These are phyloP conservation scores for Tragelaphus imberbis DNA, from an alignment of 2,113 vertebrate genomes.

Conservation along the genomic window DNA sequence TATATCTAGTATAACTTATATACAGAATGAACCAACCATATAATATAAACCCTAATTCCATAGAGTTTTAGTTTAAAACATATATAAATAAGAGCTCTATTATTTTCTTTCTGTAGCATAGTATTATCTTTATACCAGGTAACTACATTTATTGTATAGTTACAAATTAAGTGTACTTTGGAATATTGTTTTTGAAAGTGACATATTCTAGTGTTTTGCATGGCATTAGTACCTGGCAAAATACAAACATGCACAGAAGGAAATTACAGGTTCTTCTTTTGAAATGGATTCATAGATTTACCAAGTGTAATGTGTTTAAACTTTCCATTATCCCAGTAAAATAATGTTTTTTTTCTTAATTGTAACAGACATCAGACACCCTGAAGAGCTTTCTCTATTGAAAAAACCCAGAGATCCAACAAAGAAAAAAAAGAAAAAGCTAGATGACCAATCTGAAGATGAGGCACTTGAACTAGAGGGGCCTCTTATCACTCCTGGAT, in stretches of 20 bases:
- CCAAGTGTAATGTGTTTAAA: accelerated
- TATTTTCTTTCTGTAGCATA: neutral
- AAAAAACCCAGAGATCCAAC: conserved; percentile 97
- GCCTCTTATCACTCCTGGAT: conserved; percentile 94
- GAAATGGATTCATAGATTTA: neutral
- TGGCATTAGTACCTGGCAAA: neutral
- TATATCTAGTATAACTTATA: neutral
- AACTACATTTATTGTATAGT: neutral
- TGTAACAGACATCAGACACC: conserved; percentile 93
- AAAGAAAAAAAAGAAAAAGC: conserved; percentile 99
- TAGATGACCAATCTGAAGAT: conserved; percentile 91
- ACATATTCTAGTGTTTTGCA: neutral
- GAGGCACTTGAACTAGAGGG: conserved; percentile 93
- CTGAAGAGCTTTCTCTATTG: conserved; percentile 96
- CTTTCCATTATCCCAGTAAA: conserved; percentile 27
- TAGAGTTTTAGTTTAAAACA: neutral
- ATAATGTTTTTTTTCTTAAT: neutral
- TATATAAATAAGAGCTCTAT: neutral
- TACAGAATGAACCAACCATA: neutral
- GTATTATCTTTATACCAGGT: neutral
- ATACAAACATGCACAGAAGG: neutral
- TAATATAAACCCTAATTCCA: conserved; percentile 1
- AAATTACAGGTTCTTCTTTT: neutral
- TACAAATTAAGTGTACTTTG: neutral
- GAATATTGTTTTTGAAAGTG: neutral